A percentile compares a stretch with the other conserved stretches of the same genome.
Conservation (phyloP, 2,888 invertebrate genomes). For the Ischnura elegans region DNA sequence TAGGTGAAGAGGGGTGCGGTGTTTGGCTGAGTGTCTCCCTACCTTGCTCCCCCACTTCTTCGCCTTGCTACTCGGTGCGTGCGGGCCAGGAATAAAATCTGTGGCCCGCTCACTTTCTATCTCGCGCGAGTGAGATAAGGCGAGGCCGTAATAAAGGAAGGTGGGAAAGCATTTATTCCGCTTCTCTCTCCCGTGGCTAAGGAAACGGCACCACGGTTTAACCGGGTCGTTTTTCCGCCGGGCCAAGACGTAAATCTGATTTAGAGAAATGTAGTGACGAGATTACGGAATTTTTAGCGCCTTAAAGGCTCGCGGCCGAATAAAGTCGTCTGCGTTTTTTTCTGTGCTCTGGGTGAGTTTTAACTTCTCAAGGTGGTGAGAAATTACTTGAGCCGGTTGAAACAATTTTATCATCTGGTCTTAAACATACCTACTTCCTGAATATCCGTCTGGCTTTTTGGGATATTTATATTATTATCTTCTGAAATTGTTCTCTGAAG, state of each 20-base stretch:
- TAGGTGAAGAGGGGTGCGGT: too few species aligned
- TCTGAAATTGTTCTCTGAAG: too few species aligned
- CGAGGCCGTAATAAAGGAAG: constrained; percentile 6
- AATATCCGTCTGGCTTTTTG: too few species aligned
- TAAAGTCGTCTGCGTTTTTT: constrained; percentile 21
- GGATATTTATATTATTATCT: too few species aligned
- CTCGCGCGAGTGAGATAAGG: neutral
- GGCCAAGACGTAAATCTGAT: neutral
- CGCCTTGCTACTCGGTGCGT: neutral
- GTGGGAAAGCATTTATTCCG: neutral
- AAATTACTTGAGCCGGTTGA: neutral
- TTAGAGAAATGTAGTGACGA: neutral
- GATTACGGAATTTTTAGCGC: constrained; percentile 23
- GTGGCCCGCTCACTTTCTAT: neutral
- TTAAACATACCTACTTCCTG: too few species aligned
- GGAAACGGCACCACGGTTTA: neutral
- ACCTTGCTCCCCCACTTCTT: too few species aligned
- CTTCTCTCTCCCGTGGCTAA: neutral
- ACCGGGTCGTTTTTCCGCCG: neutral
- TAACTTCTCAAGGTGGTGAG: neutral
- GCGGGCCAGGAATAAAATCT: neutral
- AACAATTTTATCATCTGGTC: too few species aligned
- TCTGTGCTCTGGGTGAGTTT: neutral
- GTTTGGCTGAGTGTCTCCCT: too few species aligned
- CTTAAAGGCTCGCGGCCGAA: neutral